phyloP scores from a whole-genome alignment of 1,140 invertebrate genomes.

The Antheraea mylitta region DNA sequence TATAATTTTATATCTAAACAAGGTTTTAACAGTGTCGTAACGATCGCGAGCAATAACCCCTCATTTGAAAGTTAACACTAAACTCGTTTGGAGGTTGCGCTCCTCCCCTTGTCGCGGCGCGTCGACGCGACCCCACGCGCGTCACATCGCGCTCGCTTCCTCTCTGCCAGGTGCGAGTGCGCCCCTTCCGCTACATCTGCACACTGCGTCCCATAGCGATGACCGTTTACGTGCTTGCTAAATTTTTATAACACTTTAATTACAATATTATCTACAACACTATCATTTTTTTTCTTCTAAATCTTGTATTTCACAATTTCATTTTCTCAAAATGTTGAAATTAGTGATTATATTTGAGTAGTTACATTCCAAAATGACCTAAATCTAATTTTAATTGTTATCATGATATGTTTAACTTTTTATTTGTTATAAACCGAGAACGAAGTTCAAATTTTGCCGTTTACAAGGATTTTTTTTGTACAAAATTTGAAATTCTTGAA shows the following conservation, averaged over 20 bases:
- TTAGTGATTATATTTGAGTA: too few relatives aligned
- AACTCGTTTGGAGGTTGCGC: slow-evolving; percentile 35
- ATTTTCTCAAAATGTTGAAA: too few relatives aligned
- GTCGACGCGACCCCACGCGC: slow-evolving; percentile 53
- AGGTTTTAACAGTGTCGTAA: slow-evolving; percentile 10
- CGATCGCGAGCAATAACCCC: slow-evolving; percentile 36
- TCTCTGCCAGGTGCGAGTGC: not conserved
- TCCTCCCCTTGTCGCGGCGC: slow-evolving; percentile 13
- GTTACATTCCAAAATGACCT: too few relatives aligned
- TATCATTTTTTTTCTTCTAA: too few relatives aligned
- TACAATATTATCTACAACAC: too few relatives aligned
- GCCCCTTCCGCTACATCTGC: slow-evolving; percentile 34
- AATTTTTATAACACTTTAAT: not conserved
- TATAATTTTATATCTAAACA: slow-evolving; percentile 13
- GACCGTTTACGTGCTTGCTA: slow-evolving; percentile 2
- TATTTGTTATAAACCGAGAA: too few relatives aligned
- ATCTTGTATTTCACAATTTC: too few relatives aligned
- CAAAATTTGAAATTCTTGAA: too few relatives aligned
- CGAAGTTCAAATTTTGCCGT: too few relatives aligned
- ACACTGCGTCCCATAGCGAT: slow-evolving; percentile 7
- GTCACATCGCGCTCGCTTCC: slow-evolving; percentile 44
- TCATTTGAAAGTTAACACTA: slow-evolving; percentile 35
- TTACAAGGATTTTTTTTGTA: too few relatives aligned
- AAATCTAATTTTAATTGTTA: too few relatives aligned
- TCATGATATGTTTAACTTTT: too few relatives aligned